A percentile compares a stretch with the other conserved stretches of the same genome.
These are phyloP conservation scores for Liolophura sinensis DNA, from an alignment of 1,140 invertebrate species.

Conservation along the genomic window DNA sequence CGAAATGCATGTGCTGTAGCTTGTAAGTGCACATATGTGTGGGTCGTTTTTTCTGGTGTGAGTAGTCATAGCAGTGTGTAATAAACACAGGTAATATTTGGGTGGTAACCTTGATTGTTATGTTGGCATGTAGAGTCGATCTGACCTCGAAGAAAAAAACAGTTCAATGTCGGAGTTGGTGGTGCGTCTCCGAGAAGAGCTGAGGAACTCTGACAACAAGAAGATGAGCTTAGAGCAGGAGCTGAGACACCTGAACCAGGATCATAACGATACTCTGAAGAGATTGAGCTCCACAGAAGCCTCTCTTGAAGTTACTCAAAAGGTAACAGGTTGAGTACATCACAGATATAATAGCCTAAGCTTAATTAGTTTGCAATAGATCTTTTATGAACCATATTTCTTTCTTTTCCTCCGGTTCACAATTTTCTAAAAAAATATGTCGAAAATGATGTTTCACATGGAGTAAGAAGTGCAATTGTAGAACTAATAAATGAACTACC, in stretches of 20 bases:
- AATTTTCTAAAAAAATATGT: too few species aligned
- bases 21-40: too few species aligned
- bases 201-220: conserved; percentile 35
- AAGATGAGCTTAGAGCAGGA: conserved; percentile 38
- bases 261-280: conserved; percentile 34
- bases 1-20: too few species aligned
- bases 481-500: too few species aligned
- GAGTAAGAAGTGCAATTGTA: too few species aligned
- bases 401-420: too few species aligned
- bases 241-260: conserved; percentile 32
- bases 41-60: background rate
- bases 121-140: conserved; percentile 20
- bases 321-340: conserved; percentile 21
- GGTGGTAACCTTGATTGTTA: background rate
- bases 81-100: background rate
- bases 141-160: conserved; percentile 44
- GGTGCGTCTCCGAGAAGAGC: conserved; percentile 40
- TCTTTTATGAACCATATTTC: too few species aligned
- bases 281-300: conserved; percentile 45
- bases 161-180: conserved; percentile 35
- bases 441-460: too few species aligned
- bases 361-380: too few species aligned
- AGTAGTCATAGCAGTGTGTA: background rate
- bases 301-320: conserved; percentile 28
- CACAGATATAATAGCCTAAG: background rate